A percentile compares a stretch with the other conserved stretches of the same genome.
Conservation (phyloP, 2,113 vertebrate species). For the Erinaceus europaeus region DNA sequence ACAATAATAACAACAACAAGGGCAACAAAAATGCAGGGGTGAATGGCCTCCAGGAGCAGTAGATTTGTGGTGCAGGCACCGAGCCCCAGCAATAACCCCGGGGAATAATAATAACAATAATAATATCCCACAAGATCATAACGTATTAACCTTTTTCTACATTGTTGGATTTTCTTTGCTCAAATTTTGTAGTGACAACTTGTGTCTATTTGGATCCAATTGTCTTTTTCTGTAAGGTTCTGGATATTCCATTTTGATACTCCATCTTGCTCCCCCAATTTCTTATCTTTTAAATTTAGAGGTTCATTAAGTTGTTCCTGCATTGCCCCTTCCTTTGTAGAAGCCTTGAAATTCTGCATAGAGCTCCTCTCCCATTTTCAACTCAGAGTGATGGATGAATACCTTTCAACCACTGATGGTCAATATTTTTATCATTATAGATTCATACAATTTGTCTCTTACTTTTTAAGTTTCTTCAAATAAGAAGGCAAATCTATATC, state of each 20-base stretch:
- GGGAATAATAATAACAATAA: no score
- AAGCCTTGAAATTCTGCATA: background rate
- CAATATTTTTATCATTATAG: background rate
- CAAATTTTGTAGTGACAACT: background rate
- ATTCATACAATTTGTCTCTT: background rate
- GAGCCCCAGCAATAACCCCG: no score
- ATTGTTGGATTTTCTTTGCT: background rate
- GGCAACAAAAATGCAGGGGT: no score
- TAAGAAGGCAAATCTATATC: background rate
- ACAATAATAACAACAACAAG: no score
- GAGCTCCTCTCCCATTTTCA: background rate
- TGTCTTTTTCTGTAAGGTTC: no score
- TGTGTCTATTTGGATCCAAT: no score
- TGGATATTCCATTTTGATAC: background rate
- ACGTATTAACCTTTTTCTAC: background rate
- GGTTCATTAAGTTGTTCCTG: background rate
- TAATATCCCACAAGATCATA: no score
- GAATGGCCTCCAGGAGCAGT: no score
- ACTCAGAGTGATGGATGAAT: background rate
- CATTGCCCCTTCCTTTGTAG: background rate
- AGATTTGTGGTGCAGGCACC: no score
- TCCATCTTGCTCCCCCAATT: background rate
- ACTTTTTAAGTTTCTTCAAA: background rate
- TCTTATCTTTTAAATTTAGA: background rate
- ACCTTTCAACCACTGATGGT: background rate